Evolutionary conservation across 2,888 invertebrate genomes (phyloP).

Genomic region (Dione vanillae): DNA sequence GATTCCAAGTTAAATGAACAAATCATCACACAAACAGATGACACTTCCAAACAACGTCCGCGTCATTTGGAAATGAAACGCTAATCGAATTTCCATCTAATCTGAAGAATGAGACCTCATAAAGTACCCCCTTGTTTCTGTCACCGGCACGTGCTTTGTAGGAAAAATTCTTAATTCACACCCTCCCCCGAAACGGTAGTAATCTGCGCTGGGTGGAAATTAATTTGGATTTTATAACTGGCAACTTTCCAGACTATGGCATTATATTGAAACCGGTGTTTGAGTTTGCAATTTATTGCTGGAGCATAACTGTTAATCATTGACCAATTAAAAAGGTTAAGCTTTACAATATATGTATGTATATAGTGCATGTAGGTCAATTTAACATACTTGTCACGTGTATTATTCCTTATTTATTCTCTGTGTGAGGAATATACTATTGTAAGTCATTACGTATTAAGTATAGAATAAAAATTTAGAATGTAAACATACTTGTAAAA

Average conservation of each 20-base stretch:
- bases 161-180: slow-evolving; percentile 67
- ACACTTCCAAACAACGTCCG: slow-evolving; percentile 40
- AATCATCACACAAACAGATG: slow-evolving; percentile 22
- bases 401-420: too few species aligned
- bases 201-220: slow-evolving; percentile 59
- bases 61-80: slow-evolving; percentile 53
- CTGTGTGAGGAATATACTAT: too few species aligned
- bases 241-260: slow-evolving; percentile 57
- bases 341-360: background rate
- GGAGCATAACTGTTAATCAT: slow-evolving; percentile 40
- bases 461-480: too few species aligned
- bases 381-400: background rate
- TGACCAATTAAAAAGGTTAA: slow-evolving; percentile 36
- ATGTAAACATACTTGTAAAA: too few species aligned
- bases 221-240: slow-evolving; percentile 63
- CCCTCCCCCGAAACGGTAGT: slow-evolving; percentile 58
- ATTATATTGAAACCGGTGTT: slow-evolving; percentile 44
- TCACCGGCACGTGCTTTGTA: slow-evolving; percentile 63
- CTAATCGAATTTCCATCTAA: slow-evolving; percentile 65
- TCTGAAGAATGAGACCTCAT: slow-evolving; percentile 68
- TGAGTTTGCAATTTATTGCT: slow-evolving; percentile 44
- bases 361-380: background rate
- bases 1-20: slow-evolving; percentile 10
- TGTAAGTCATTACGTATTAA: too few species aligned
- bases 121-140: slow-evolving; percentile 66